Percentiles rank a stretch among this genome's conserved stretches.
phyloP scores from a whole-genome alignment of 2,797 vertebrate species.

The Cottoperca gobio region DNA sequence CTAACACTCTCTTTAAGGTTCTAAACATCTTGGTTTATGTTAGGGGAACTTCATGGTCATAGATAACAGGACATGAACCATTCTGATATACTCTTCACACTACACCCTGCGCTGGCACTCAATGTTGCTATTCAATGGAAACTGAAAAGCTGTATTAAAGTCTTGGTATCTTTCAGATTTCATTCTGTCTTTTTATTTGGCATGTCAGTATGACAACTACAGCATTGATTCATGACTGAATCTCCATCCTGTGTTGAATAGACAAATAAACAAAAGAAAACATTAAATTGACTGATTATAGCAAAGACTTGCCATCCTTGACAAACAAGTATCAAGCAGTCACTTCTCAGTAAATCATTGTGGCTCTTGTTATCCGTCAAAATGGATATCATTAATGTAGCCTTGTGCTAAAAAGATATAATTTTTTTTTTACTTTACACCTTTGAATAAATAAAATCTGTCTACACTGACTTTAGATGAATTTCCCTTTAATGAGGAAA shows the following conservation, averaged over 20 bases:
- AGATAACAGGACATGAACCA: neutral
- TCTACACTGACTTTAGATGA: neutral
- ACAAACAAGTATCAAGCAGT: slow-evolving; percentile 11
- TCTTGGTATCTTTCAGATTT: neutral
- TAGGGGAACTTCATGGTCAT: neutral
- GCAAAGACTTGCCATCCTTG: neutral
- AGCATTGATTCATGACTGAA: neutral
- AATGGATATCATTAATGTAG: slow-evolving; percentile 23
- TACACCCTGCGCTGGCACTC: too few relatives aligned
- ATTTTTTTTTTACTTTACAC: slow-evolving; percentile 1
- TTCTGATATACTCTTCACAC: neutral
- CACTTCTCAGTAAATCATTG: neutral
- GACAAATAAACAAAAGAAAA: slow-evolving; percentile 4
- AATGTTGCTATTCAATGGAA: neutral
- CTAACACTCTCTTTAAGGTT: neutral
- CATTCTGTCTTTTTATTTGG: neutral
- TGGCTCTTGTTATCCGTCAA: slow-evolving; percentile 1
- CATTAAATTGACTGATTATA: neutral
- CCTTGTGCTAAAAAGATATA: neutral
- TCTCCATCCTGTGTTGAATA: slow-evolving; percentile 7
- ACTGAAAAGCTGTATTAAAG: neutral
- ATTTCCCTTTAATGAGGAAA: slow-evolving; percentile 48
- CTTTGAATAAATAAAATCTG: slow-evolving; percentile 20
- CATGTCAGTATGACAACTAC: neutral
- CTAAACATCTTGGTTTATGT: neutral